A percentile compares a stretch with the other conserved stretches of the same genome.
These are phyloP conservation scores for Cynodonichthys magdalenae DNA, from an alignment of 2,797 vertebrate genomes.

Conservation along the genomic window DNA sequence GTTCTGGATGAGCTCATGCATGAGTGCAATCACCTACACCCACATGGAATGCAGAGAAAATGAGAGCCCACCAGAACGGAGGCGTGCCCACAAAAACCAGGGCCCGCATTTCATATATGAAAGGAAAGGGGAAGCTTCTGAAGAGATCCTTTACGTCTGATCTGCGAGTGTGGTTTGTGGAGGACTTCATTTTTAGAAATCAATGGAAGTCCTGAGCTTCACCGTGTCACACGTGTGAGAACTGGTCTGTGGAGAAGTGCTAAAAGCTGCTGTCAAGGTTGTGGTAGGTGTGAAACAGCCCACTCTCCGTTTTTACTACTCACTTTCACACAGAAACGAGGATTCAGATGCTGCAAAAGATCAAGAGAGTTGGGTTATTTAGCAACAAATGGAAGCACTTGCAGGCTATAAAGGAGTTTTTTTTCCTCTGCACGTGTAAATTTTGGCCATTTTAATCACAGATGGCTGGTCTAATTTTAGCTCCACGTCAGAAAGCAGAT, in stretches of 20 bases:
- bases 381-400: conserved; percentile 44
- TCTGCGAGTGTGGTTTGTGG: conserved; percentile 58
- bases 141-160: conserved; percentile 64
- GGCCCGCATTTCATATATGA: conserved; percentile 47
- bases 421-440: conserved; percentile 46
- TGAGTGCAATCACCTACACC: conserved; percentile 43
- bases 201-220: conserved; percentile 67
- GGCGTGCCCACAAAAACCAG: conserved; percentile 31
- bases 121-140: conserved; percentile 64
- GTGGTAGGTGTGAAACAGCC: conserved; percentile 63
- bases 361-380: conserved; percentile 22
- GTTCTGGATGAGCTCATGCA: conserved; percentile 49
- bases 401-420: conserved; percentile 33
- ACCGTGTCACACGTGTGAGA: conserved; percentile 60
- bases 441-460: conserved; percentile 79
- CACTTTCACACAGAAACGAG: conserved; percentile 46
- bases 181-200: conserved; percentile 53
- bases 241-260: conserved; percentile 51
- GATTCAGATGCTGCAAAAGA: conserved; percentile 28
- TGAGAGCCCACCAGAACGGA: conserved; percentile 46
- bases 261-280: conserved; percentile 63
- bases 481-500: conserved; percentile 76
- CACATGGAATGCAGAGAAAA: conserved; percentile 30
- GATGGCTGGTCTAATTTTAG: conserved; percentile 79
- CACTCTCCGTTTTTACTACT: conserved; percentile 55